Evolutionary conservation across 2,797 vertebrate genomes (phyloP), one percentile per base, ranked within the genome.

Genomic region (Rhabdophis nuchalis): DNA sequence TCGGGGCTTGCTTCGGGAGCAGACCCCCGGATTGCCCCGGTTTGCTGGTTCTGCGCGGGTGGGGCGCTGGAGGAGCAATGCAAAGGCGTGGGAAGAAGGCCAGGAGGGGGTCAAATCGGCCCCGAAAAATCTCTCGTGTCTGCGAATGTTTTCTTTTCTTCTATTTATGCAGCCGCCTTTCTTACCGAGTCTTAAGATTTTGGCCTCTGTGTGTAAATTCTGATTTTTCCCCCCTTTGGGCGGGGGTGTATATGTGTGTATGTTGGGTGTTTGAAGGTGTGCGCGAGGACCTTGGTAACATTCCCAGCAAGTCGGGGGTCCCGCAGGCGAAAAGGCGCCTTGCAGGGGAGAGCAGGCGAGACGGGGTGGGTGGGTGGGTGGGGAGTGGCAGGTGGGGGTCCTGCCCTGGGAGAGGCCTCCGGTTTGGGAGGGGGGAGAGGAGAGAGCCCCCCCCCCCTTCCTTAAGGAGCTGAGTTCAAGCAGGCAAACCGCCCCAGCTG

Each of bases 231-330:
- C n/a, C n/a, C n/a, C 5, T 18, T 1, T 18, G 64, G n/a, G 64
- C 5, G 5, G 11, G n/a, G 29, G 60, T 46, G 10, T 5, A 18
- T 56, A 16, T 56, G 16, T 56, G 5, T 56, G 52, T 52, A 64
- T 14, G 5, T n/a, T 16, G 29, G 13, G n/a, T 68, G n/a, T 68
- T 6, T 16, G 64, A 32, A 32, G n/a, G 11, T 4, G 60, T 12
- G 60, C 5, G 60, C 11, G 14, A 1, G 2, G n/a, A 12, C 29
- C 5, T 13, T 5, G 64, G 13, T 0, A 32, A 1, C n/a, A 6
- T 6, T 8, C 5, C 29, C 29, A 14, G 29, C 29, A n/a, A 13
- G 61, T 68, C 14, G n/a, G n/a, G n/a, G 29, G 29, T 10, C 25
- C 10, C 61, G 29, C n/a, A 16, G 64, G 64, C 5, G n/a, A 8